Percentiles rank a stretch among this genome's conserved stretches.
Conservation (phyloP, 2,797 vertebrate genomes). For the Neoniphon sammara region DNA sequence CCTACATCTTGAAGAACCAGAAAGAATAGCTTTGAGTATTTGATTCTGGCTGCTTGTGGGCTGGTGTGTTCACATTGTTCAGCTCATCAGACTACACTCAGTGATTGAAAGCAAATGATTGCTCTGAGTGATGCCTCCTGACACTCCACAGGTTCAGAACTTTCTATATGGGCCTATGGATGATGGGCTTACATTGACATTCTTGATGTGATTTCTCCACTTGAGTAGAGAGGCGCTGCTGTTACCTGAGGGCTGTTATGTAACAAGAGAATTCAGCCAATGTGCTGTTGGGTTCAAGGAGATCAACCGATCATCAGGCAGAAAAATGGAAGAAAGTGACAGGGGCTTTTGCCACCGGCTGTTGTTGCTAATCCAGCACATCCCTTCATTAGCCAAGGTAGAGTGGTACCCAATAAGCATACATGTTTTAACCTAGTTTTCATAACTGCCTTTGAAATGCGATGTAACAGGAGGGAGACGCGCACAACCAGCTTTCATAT, state of each 20-base stretch:
- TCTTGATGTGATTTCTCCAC: slow-evolving; percentile 71
- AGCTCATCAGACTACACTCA: slow-evolving; percentile 21
- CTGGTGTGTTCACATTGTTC: slow-evolving; percentile 18
- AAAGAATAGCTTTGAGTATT: not conserved
- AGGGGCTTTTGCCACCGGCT: slow-evolving; percentile 57
- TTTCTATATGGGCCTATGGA: slow-evolving; percentile 18
- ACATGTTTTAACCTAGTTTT: slow-evolving; percentile 51
- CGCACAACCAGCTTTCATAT: not conserved
- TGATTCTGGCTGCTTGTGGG: not conserved
- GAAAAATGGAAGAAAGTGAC: slow-evolving; percentile 78
- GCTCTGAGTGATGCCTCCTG: slow-evolving; percentile 44
- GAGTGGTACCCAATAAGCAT: slow-evolving; percentile 41
- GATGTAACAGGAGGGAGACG: slow-evolving; percentile 1
- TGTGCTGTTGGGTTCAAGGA: slow-evolving; percentile 60
- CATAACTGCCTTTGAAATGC: not conserved
- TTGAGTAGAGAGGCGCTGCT: slow-evolving; percentile 59
- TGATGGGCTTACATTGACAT: slow-evolving; percentile 62
- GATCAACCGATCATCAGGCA: slow-evolving; percentile 73
- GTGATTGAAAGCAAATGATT: slow-evolving; percentile 30
- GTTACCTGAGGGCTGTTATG: slow-evolving; percentile 68
- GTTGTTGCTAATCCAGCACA: slow-evolving; percentile 62
- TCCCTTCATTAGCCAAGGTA: slow-evolving; percentile 47
- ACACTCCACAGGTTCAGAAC: slow-evolving; percentile 8
- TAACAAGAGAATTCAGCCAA: slow-evolving; percentile 63
- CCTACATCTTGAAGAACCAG: not conserved